phyloP scores from a whole-genome alignment of 2,888 invertebrate genomes.

The Xestia sexstrigata region DNA sequence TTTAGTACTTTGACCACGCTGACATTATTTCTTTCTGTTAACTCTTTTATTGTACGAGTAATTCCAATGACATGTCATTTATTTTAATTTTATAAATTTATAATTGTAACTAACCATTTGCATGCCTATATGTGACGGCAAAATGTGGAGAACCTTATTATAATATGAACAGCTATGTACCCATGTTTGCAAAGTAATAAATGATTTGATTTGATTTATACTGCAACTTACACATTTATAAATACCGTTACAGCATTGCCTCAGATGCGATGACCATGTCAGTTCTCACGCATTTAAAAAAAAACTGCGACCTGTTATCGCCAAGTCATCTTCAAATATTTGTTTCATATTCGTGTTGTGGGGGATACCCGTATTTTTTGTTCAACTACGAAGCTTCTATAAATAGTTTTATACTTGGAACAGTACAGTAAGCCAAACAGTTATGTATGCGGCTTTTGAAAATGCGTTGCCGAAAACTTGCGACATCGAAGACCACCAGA shows the following conservation, averaged over 20 bases:
- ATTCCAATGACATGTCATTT: too few relatives aligned
- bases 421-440: slow-evolving; percentile 11
- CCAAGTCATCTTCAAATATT: slow-evolving; percentile 42
- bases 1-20: too few relatives aligned
- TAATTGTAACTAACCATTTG: too few relatives aligned
- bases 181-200: too few relatives aligned
- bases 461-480: not conserved
- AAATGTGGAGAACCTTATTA: too few relatives aligned
- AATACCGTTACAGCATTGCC: not conserved
- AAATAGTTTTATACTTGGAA: not conserved
- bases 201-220: too few relatives aligned
- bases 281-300: not conserved
- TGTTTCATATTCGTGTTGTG: slow-evolving; percentile 6
- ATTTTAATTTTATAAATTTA: too few relatives aligned
- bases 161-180: too few relatives aligned
- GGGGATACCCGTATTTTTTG: slow-evolving; percentile 41
- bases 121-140: too few relatives aligned
- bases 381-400: not conserved
- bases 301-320: slow-evolving; percentile 12
- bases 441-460: not conserved
- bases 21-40: too few relatives aligned
- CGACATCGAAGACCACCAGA: not conserved
- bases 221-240: not conserved
- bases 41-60: too few relatives aligned
- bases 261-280: not conserved